Percentiles rank a stretch among this genome's conserved stretches.
These are phyloP conservation scores for Telenomus remus DNA, from an alignment of 1,140 invertebrate species.

Conservation along the genomic window DNA sequence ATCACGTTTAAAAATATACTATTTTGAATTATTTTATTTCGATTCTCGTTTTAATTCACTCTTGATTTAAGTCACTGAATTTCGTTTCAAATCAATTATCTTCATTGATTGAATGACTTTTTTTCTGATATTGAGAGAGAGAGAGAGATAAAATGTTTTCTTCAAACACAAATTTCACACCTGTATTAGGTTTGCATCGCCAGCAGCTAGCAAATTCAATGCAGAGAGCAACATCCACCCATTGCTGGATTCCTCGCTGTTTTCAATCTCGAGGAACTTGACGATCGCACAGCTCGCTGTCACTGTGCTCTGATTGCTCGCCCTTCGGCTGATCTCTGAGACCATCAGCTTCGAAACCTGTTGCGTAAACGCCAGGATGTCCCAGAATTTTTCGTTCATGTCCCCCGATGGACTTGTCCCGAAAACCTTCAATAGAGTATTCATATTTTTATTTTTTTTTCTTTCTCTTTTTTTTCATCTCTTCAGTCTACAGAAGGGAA, in stretches of 20 bases:
- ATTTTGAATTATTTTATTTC: too few relatives aligned
- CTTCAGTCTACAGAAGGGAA: too few relatives aligned
- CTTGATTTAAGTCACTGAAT: too few relatives aligned
- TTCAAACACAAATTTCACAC: too few relatives aligned
- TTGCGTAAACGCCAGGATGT: slow-evolving; percentile 93
- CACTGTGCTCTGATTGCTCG: slow-evolving; percentile 96
- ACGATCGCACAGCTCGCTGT: slow-evolving; percentile 96
- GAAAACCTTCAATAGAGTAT: slow-evolving; percentile 85
- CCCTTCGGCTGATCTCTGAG: slow-evolving; percentile 92
- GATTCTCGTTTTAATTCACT: too few relatives aligned
- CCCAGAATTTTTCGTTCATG: slow-evolving; percentile 97
- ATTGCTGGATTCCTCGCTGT: slow-evolving; percentile 93
- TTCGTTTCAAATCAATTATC: neutral
- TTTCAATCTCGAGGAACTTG: slow-evolving; percentile 95
- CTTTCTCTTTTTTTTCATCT: neutral
- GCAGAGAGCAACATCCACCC: slow-evolving; percentile 97
- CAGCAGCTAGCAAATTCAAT: slow-evolving; percentile 91
- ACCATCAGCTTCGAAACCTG: slow-evolving; percentile 97
- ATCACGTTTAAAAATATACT: slow-evolving; percentile 22
- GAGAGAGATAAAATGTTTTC: too few relatives aligned
- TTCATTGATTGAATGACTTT: too few relatives aligned
- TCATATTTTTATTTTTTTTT: neutral
- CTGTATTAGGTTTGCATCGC: slow-evolving; percentile 85
- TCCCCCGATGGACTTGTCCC: slow-evolving; percentile 90
- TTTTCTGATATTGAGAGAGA: too few relatives aligned